Conservation (phyloP, 64 coral and sea anemone species). For the Stichodactyla helianthus region DNA sequence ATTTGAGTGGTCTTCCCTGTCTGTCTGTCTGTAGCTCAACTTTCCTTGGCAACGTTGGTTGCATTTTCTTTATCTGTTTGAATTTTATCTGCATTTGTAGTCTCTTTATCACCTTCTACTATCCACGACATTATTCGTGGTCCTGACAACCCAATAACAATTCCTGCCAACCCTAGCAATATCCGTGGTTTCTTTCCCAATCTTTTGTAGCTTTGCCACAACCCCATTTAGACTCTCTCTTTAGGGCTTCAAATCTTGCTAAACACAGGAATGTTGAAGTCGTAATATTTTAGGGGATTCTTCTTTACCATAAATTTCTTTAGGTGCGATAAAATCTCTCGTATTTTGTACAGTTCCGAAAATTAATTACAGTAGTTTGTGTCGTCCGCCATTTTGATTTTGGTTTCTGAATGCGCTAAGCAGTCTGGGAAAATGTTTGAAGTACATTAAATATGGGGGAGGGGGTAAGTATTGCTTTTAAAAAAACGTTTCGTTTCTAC, state of each 20-base stretch:
- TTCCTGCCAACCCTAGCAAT: slow-evolving; percentile 33
- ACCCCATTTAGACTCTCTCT: slow-evolving; percentile 19
- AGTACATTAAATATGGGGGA: neutral
- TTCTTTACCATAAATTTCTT: neutral
- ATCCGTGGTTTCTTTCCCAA: slow-evolving; percentile 28
- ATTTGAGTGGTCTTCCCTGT: too few species aligned
- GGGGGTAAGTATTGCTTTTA: neutral
- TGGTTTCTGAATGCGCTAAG: neutral
- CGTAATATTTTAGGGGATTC: neutral
- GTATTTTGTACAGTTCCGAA: neutral
- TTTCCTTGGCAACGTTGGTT: neutral
- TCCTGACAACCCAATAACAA: slow-evolving; percentile 29
- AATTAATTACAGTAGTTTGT: neutral
- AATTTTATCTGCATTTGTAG: neutral
- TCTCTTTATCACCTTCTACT: neutral
- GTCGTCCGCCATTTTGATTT: slow-evolving; percentile 14
- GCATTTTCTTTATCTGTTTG: neutral
- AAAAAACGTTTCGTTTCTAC: neutral
- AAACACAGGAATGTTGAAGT: neutral
- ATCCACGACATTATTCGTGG: slow-evolving; percentile 31
- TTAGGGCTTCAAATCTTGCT: neutral
- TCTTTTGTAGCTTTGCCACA: slow-evolving; percentile 58
- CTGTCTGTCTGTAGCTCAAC: neutral
- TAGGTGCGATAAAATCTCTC: neutral
- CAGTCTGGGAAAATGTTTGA: neutral